Base-by-base conservation (phyloP, 2,113 vertebrate genomes). In the Dromas ardeola region DNA sequence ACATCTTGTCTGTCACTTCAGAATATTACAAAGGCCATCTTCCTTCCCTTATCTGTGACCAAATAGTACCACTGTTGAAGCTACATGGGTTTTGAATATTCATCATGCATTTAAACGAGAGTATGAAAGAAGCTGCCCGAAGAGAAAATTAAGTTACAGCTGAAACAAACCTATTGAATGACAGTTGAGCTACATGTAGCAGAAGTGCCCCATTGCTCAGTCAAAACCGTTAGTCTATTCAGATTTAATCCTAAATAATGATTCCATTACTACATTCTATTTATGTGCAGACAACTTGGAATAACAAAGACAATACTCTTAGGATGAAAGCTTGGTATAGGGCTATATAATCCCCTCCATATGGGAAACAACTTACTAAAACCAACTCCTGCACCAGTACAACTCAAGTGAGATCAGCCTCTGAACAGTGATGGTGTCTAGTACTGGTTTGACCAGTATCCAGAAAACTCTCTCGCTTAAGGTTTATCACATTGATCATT, bases 121-220 rank as follows among this genome's bases (percentile, higher is more conserved):
- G 38, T 49, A 81, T 36, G 49, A 88, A 90, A 88, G 66, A 90
- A 88, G 34, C 15, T 76, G 78, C 43, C 70, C 76, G 47, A 96
- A 79, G 32, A 96, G 55, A 84, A 85, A 94, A 85, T 84, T 42
- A 87, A 87, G 52, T 92, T 80, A 86, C 49, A 94, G 30, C 62
- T 73, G 62, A 80, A 94, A 87, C 15, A 77, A 73, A 89, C 62
- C 17, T 43, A 76, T 0, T 73, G 26, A 84, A 66, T 17, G 42
- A 66, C 77, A 22, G 61, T 62, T 12, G 20, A 85, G 36, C 20
- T 70, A 47, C 53, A 53, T 14, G 50, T 2, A 83, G 36, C 62
- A 73, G 43, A 72, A 93, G 43, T 65, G 58, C 53, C 88, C 27
- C 40, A 30, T 0, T n/a, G 34, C 88, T 80, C 53, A 61, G 43